Evolutionary conservation across 2,797 vertebrate genomes (phyloP), one percentile per base, ranked within the genome.

Genomic region (Notolabrus celidotus): DNA sequence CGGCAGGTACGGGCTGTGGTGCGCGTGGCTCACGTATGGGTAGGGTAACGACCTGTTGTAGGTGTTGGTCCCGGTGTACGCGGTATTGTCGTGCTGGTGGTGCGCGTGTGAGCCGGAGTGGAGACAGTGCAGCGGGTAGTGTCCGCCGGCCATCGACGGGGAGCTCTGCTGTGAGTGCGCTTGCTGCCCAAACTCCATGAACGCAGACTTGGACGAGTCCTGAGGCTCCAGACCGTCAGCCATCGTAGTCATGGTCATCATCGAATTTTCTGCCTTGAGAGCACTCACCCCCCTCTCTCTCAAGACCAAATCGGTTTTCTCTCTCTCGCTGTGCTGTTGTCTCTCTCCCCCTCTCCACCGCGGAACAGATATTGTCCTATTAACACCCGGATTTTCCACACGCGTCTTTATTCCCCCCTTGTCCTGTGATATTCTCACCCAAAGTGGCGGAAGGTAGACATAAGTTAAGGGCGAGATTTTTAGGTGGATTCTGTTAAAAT

Each of bases 161-260:
- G 97, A 98, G 95, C 95, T 97, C 94, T 96, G 96, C 91, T 97
- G 97, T 83, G 95, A 94, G 84, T 95, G 93, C 70, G 95, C 89
- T 76, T 96, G 86, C 90, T 95, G 94, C 93, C 97, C 97, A 95
- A 98, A 98, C 96, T 99, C 97, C 97, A 99, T 98, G 96, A 98
- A 98, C 88, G 97, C 97, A 86, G 97, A 98, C 95, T 98, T 99
- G 94, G 97, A 98, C 89, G 97, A 98, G 96, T 99, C 97, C 94
- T 97, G 97, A 94, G 96, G 95, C 92, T 98, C 97, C 96, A 98
- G 95, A 95, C 97, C 97, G 95, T 98, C 97, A 97, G 97, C 96
- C 97, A 98, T 98, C 95, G 97, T 96, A 94, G 97, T 99, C 97
- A 99, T 98, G 96, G 97, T 98, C 97, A 98, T 99, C 97, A 98